Evolutionary conservation across 1,140 invertebrate species (phyloP).

Genomic region (Patella vulgata): DNA sequence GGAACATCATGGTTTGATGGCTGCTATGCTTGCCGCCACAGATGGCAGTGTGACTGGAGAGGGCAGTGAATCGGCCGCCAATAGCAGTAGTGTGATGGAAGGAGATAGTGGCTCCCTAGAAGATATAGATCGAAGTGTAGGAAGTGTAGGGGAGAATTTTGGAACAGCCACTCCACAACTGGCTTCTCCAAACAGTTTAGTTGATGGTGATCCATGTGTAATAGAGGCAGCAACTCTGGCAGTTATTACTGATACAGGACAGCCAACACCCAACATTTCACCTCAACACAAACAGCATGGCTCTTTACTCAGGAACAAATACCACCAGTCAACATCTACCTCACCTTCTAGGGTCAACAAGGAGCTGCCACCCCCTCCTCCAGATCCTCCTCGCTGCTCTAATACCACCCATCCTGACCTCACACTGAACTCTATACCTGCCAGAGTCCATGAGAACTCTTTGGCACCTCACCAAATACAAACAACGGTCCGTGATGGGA

Average conservation of each 20-base stretch:
- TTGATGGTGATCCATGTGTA: too few species aligned
- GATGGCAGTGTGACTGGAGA: constrained; percentile 28
- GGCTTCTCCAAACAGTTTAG: too few species aligned
- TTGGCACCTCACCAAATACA: background rate
- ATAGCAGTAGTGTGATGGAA: constrained; percentile 4
- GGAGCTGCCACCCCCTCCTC: constrained; percentile 3
- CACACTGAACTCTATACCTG: background rate
- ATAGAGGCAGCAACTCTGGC: background rate
- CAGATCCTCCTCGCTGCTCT: background rate
- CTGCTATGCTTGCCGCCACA: constrained; percentile 38
- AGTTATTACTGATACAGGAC: background rate
- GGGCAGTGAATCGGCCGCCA: constrained; percentile 10
- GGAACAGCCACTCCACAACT: background rate
- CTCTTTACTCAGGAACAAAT: background rate
- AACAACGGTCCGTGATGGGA: background rate
- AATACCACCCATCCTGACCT: background rate
- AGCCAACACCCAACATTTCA: background rate
- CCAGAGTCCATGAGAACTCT: background rate
- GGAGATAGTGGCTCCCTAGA: constrained; percentile 23
- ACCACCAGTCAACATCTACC: background rate
- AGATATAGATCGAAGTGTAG: constrained; percentile 31
- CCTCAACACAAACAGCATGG: background rate
- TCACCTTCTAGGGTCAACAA: background rate
- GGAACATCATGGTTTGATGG: constrained; percentile 39
- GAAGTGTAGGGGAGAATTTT: background rate